Base-by-base conservation (phyloP, 2,113 vertebrate genomes). In the Periophthalmus modestus region DNA sequence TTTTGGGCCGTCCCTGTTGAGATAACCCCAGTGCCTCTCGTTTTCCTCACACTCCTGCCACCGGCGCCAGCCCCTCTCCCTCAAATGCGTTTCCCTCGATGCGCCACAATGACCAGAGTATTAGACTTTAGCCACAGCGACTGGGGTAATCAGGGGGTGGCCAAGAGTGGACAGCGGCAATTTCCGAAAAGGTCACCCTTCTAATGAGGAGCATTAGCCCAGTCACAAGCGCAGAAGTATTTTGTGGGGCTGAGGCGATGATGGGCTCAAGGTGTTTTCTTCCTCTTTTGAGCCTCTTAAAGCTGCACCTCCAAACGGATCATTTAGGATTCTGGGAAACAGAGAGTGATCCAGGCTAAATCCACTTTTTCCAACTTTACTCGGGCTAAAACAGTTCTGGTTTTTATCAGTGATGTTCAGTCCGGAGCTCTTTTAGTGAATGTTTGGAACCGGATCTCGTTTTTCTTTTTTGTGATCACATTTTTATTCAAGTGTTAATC, bases 201-300 rank as follows among this genome's bases (percentile, higher is more conserved):
- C 84, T 91, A 92, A 91, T 91, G 91, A 89, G 77, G 77, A 88
- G 82, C 82, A 91, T 88, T 85, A 84, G 77, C 88, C 78, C 79
- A 79, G 80, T 83, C 76, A 81, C 73, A 58, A 68, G 75, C 81
- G 62, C 28, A 78, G 74, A 81, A 85, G 70, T 78, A 82, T 88
- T n/a, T 86, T 88, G 78, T 81, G 87, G 84, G 54, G 43, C 76
- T 79, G 11, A 65, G 73, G 77, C 61, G 33, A 72, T 57, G 75
- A 72, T 73, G 6, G 0, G 73, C 47, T 5, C 28, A 14, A 23
- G 54, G 69, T 69, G n/a, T 73, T 79, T 77, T 77, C 28, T 52
- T 73, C 23, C 66, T 21, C 66, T 73, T 7, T 34, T n/a, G 18
- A 15, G 33, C 55, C 75, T 66, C 57, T 23, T 34, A 55, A 52